A percentile compares a stretch with the other conserved stretches of the same genome.
Evolutionary conservation across 2,888 invertebrate species (phyloP).

Genomic region (Himalopsyche japonica): DNA sequence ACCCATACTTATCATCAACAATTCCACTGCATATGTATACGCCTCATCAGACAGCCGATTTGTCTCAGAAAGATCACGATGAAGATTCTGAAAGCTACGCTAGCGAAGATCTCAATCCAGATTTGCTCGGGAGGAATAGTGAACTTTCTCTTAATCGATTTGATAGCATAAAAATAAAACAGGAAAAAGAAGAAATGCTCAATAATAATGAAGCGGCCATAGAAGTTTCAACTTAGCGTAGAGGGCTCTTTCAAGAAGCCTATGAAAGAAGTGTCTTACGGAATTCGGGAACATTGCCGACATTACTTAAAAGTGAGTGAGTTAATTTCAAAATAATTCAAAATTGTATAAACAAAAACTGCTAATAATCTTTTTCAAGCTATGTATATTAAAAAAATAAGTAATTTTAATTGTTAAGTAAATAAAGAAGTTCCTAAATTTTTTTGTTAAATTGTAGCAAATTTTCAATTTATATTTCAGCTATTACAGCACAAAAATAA

Average conservation of each 20-base stretch:
- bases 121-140: conserved; percentile 18
- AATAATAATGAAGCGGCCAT: conserved; percentile 64
- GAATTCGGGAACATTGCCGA: neutral
- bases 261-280: conserved; percentile 4
- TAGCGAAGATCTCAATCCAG: conserved; percentile 39
- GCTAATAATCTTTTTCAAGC: neutral
- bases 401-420: conserved; percentile 27
- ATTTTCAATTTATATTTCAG: neutral
- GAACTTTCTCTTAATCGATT: conserved; percentile 26
- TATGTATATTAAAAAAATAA: neutral
- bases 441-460: neutral
- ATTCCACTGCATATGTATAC: conserved; percentile 40
- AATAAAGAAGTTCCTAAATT: conserved; percentile 38
- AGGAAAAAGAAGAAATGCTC: conserved; percentile 58
- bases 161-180: conserved; percentile 46
- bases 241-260: neutral
- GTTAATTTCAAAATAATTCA: neutral
- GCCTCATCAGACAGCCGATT: conserved; percentile 30
- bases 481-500: neutral
- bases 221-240: conserved; percentile 63
- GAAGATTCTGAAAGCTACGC: conserved; percentile 40
- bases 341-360: neutral
- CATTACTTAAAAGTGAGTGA: neutral
- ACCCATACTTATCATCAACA: conserved; percentile 39
- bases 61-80: conserved; percentile 35